phyloP scores from a whole-genome alignment of 1,140 invertebrate species.

The Leucophenga varia region DNA sequence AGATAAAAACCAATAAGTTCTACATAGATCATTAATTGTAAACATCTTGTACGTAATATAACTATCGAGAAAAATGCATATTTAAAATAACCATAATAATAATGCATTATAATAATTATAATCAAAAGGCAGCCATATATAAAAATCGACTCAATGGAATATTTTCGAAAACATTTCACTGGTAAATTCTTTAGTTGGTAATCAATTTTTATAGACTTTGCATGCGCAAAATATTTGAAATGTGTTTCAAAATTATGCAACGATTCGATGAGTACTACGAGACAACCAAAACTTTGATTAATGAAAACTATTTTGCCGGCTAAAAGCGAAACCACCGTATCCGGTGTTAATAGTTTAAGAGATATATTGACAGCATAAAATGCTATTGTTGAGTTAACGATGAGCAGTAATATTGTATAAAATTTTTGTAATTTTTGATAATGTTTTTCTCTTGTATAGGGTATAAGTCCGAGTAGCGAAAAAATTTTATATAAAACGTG shows the following conservation, averaged over 20 bases:
- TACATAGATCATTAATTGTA: slow-evolving; percentile 32
- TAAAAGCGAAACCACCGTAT: slow-evolving; percentile 21
- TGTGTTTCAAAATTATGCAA: no score
- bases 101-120: background rate
- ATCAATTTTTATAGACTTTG: no score
- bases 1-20: slow-evolving; percentile 29
- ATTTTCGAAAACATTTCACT: no score
- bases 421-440: slow-evolving; percentile 17
- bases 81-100: slow-evolving; percentile 30
- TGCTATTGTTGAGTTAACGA: no score
- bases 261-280: no score
- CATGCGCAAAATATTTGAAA: no score
- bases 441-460: slow-evolving; percentile 13
- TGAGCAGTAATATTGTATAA: slow-evolving; percentile 22
- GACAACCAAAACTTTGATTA: slow-evolving; percentile 11
- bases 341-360: no score
- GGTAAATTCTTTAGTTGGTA: no score
- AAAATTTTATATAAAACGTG: no score
- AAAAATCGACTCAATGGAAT: no score
- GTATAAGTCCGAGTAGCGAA: slow-evolving; percentile 31
- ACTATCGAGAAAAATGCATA: slow-evolving; percentile 20
- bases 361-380: no score
- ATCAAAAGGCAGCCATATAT: no score
- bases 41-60: slow-evolving; percentile 24
- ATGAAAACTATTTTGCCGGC: slow-evolving; percentile 30